Conservation (phyloP, 2,797 vertebrate genomes). For the Ambastaia sidthimunki region DNA sequence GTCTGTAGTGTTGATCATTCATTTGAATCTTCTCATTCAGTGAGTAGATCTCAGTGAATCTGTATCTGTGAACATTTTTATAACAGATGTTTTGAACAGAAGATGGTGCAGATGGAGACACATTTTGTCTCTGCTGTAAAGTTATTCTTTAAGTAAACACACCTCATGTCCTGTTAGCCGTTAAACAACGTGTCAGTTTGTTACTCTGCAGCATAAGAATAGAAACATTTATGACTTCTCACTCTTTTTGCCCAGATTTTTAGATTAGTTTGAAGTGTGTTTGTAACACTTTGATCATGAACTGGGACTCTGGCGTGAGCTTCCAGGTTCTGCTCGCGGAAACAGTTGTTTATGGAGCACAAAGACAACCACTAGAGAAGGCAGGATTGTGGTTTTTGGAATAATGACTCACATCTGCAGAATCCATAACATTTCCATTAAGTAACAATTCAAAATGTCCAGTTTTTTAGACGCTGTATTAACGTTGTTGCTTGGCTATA, state of each 20-base stretch:
- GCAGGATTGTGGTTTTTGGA: constrained; percentile 19
- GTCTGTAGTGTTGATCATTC: background rate
- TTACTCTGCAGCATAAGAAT: background rate
- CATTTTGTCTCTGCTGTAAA: background rate
- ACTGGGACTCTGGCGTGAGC: background rate
- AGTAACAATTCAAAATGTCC: no score
- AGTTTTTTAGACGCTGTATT: no score
- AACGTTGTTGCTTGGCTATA: background rate
- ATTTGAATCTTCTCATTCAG: no score
- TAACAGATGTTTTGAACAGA: background rate
- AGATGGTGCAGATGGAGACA: background rate
- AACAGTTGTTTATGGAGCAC: background rate
- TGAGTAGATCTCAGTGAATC: background rate
- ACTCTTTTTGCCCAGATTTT: background rate
- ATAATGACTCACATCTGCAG: constrained; percentile 21
- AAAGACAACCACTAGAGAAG: constrained; percentile 23
- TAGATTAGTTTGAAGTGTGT: background rate
- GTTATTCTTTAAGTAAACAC: background rate
- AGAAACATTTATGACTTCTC: background rate
- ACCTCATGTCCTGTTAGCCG: no score
- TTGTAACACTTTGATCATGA: background rate
- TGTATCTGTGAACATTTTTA: background rate
- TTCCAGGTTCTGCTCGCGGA: constrained; percentile 7
- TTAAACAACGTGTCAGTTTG: no score
- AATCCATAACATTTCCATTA: background rate